These are phyloP conservation scores for Hirtodrosophila duncani DNA, from an alignment of 2,888 invertebrate genomes.

Conservation along the genomic window DNA sequence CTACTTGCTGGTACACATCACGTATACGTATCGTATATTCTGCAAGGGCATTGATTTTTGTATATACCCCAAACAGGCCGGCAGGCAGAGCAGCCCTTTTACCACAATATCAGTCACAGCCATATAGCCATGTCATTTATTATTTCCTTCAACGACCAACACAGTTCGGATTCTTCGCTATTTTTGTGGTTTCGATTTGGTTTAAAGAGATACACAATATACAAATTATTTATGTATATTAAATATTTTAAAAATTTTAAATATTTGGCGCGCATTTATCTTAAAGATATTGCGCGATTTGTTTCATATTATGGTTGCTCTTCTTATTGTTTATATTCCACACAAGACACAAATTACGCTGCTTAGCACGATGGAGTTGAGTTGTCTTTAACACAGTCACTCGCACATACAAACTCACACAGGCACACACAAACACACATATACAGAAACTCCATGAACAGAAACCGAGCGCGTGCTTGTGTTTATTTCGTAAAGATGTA, in stretches of 20 bases:
- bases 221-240: slow-evolving; percentile 27
- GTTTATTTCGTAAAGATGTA: slow-evolving; percentile 52
- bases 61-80: slow-evolving; percentile 7
- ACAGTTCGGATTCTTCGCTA: no score
- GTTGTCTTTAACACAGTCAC: slow-evolving; percentile 47
- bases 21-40: slow-evolving; percentile 55
- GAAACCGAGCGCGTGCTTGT: slow-evolving; percentile 39
- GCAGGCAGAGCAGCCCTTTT: no score
- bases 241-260: no score
- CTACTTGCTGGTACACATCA: slow-evolving; percentile 47
- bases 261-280: no score
- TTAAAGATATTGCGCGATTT: no score
- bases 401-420: slow-evolving; percentile 17
- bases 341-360: slow-evolving; percentile 40
- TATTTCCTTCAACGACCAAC: no score
- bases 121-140: slow-evolving; percentile 21
- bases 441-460: slow-evolving; percentile 6
- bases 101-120: no score
- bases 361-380: slow-evolving; percentile 31
- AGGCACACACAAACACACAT: slow-evolving; percentile 16
- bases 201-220: neutral
- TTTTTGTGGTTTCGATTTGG: no score
- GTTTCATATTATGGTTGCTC: no score
- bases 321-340: slow-evolving; percentile 21
- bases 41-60: slow-evolving; percentile 57